Base-by-base conservation (phyloP, 2,797 vertebrate genomes). In the Hafferia zeledoni region DNA sequence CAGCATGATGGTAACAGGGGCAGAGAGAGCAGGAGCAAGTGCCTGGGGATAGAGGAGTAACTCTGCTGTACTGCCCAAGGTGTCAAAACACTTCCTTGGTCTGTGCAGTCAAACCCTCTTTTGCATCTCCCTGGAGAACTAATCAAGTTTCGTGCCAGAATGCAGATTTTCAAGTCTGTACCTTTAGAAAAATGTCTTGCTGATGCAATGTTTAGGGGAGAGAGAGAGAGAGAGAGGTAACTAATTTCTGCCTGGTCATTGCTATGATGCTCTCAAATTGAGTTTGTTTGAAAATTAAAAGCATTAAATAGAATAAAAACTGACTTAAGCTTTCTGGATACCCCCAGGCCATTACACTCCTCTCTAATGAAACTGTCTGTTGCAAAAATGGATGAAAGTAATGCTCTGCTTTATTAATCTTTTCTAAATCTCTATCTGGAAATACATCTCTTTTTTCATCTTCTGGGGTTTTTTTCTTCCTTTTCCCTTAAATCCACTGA, bases 1-100 rank as follows among this genome's bases (percentile, higher is more conserved):
- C 8, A 17, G 11, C 10, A 8, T 0, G 1, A 12, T 2, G 16
- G 19, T 44, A 16, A 13, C 1, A 17, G 35, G 31, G 22, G 17
- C 64, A 49, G 27, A 87, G 17, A 2, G 2, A 69, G 19, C 24
- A 59, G 1, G 6, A 61, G 13, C 0, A 0, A 56, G n/a, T 18
- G 5, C 9, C 22, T 69, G 55, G 6, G 39, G 35, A 17, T 31
- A 30, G 25, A 8, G 27, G 3, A 55, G n/a, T 11, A 25, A 60
- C 35, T 20, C 46, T 52, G 37, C 1, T 2, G 50, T 53, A 33
- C 30, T 55, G 5, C 28, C 7, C 20, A 44, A 17, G 28, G 31
- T 7, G 13, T 24, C 35, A 52, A 41, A 75, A 27, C 15, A 20
- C 9, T 20, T 49, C 30, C 28, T 44, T 17, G 17, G 44, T 31